These are phyloP conservation scores for Phalloptychus januarius DNA, from an alignment of 2,797 vertebrate species.

Conservation along the genomic window DNA sequence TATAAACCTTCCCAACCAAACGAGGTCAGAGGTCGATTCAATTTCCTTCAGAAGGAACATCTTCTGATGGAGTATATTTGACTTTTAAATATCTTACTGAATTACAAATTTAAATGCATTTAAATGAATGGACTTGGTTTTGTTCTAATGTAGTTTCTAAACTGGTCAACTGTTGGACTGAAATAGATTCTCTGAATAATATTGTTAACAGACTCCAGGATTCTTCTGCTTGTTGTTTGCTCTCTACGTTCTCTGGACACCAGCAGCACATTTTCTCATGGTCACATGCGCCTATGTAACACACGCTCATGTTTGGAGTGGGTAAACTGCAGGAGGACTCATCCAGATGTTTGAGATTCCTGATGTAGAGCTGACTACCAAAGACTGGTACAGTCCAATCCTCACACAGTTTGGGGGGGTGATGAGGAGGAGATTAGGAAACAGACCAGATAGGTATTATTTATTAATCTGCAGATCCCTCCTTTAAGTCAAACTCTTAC, in stretches of 20 bases:
- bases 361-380: conserved; percentile 52
- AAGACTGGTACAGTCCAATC: conserved; percentile 7
- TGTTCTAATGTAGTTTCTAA: not conserved
- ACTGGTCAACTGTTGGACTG: not conserved
- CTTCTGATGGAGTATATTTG: not conserved
- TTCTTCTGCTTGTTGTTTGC: conserved; percentile 4
- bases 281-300: not conserved
- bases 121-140: not conserved
- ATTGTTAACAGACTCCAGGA: not conserved
- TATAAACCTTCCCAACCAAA: not conserved
- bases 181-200: not conserved
- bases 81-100: not conserved
- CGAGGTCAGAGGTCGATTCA: not conserved
- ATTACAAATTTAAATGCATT: not conserved
- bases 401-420: conserved; percentile 1
- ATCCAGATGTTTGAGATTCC: conserved; percentile 53
- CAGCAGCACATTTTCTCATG: conserved; percentile 7
- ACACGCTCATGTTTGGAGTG: conserved; percentile 2
- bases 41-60: not conserved
- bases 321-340: conserved; percentile 21
- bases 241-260: not conserved
- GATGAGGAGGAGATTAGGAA: conserved; percentile 25
- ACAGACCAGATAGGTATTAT: conserved; percentile 73
- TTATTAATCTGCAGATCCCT: conserved; percentile 56
- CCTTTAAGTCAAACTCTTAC: conserved; percentile 36